These are phyloP conservation scores for Agrochola macilenta DNA, from an alignment of 2,888 invertebrate species.

Conservation along the genomic window DNA sequence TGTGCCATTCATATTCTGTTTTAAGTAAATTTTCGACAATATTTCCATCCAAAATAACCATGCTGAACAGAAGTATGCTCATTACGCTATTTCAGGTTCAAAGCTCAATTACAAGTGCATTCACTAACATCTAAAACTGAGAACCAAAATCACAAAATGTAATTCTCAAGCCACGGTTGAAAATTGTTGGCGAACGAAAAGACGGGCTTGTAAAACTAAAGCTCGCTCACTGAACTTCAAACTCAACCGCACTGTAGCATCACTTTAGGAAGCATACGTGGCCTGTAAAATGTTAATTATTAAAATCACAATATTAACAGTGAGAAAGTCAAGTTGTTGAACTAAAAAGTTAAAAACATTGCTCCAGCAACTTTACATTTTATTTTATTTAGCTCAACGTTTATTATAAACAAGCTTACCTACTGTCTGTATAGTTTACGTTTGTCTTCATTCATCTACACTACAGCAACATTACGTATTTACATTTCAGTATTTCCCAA, in stretches of 20 bases:
- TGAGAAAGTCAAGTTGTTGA: constrained; percentile 16
- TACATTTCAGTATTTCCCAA: constrained; percentile 16
- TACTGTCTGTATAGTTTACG: not conserved
- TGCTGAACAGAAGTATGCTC: not conserved
- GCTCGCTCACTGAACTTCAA: constrained; percentile 43
- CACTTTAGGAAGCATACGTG: constrained; percentile 36
- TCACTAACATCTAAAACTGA: constrained; percentile 18
- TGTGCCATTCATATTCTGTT: not conserved
- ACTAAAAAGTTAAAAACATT: constrained; percentile 1
- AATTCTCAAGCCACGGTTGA: constrained; percentile 29
- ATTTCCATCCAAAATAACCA: not conserved
- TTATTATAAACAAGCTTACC: constrained; percentile 6
- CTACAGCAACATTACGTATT: constrained; percentile 3
- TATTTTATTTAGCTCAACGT: constrained; percentile 2
- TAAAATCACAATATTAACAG: constrained; percentile 39
- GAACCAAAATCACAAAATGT: constrained; percentile 37
- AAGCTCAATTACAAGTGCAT: no score
- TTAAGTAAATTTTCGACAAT: not conserved
- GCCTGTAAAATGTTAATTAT: constrained; percentile 47
- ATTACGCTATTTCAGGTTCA: constrained; percentile 12
- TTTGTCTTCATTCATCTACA: constrained; percentile 18
- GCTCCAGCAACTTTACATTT: not conserved
- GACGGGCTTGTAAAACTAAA: constrained; percentile 46
- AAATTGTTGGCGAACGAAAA: constrained; percentile 40
- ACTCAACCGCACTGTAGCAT: constrained; percentile 36